A percentile compares a stretch with the other conserved stretches of the same genome.
Evolutionary conservation across 2,888 invertebrate genomes (phyloP).

Genomic region (Pelosia muscerda): DNA sequence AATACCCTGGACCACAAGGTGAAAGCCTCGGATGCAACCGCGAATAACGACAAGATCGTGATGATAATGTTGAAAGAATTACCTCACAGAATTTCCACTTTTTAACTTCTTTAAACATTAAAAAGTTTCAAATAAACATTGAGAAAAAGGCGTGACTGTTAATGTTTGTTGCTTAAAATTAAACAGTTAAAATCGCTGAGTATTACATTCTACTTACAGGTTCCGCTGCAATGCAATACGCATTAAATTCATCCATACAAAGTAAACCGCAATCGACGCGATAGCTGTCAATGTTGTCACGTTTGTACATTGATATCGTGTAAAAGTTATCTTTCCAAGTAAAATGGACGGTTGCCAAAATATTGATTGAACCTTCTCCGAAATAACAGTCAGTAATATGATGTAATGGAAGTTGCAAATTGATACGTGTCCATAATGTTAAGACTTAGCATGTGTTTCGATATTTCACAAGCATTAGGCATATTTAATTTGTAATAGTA

Average conservation of each 20-base stretch:
- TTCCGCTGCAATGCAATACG: neutral
- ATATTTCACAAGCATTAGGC: neutral
- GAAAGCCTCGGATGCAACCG: too few relatives aligned
- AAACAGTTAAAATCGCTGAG: neutral
- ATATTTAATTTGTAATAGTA: neutral
- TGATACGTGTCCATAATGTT: neutral
- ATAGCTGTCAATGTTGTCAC: slow-evolving; percentile 11
- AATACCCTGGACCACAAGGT: too few relatives aligned
- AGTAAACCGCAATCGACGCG: slow-evolving; percentile 5
- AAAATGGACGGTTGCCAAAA: slow-evolving; percentile 13
- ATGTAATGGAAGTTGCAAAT: slow-evolving; percentile 7
- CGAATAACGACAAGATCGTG: too few relatives aligned
- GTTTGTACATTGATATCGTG: neutral
- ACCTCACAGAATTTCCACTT: too few relatives aligned
- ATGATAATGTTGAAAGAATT: too few relatives aligned
- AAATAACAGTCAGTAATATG: neutral
- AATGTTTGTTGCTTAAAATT: neutral
- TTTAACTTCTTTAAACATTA: too few relatives aligned
- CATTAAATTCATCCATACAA: neutral
- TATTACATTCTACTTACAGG: neutral
- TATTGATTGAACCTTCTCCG: slow-evolving; percentile 10
- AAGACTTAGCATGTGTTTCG: neutral
- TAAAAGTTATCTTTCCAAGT: slow-evolving; percentile 12
- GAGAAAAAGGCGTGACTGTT: too few relatives aligned
- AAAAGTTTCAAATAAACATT: too few relatives aligned